Conservation (phyloP, 64 coral and sea anemone genomes). For the Montipora efflorescens region DNA sequence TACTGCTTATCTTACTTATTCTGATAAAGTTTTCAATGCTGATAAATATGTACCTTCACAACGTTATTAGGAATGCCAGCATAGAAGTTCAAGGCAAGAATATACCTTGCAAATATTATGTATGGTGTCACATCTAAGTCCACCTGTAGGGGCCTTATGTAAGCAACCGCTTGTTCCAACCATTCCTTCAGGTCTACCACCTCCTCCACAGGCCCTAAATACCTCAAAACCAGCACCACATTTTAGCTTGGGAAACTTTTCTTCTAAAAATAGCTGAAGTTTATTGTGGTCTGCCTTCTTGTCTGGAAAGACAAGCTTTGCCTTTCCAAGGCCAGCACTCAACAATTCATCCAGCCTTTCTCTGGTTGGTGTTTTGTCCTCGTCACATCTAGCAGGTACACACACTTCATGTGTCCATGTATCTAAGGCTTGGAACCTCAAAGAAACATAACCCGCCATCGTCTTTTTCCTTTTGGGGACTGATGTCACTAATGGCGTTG, state of each 20-base stretch:
- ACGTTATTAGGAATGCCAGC: too few relatives aligned
- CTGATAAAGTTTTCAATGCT: too few relatives aligned
- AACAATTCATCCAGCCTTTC: too few relatives aligned
- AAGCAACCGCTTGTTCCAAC: constrained; percentile 48
- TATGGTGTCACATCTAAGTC: constrained; percentile 10
- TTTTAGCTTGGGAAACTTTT: constrained; percentile 56
- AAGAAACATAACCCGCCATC: constrained; percentile 22
- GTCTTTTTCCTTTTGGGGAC: neutral
- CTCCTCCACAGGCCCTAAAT: constrained; percentile 66
- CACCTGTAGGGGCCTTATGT: constrained; percentile 38
- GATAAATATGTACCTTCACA: too few relatives aligned
- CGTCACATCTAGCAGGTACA: neutral
- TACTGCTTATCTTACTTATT: too few relatives aligned
- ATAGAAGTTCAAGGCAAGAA: too few relatives aligned
- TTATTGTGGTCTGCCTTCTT: too few relatives aligned
- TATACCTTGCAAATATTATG: too few relatives aligned
- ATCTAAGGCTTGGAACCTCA: constrained; percentile 27
- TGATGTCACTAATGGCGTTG: neutral
- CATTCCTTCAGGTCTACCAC: constrained; percentile 52
- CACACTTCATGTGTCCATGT: constrained; percentile 70
- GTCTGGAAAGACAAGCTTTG: too few relatives aligned
- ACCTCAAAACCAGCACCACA: constrained; percentile 56
- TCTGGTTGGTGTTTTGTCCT: too few relatives aligned
- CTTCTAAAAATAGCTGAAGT: constrained; percentile 4
- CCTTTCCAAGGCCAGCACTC: too few relatives aligned